Evolutionary conservation across 2,797 vertebrate species (phyloP).

Genomic region (Hemibagrus guttatus): DNA sequence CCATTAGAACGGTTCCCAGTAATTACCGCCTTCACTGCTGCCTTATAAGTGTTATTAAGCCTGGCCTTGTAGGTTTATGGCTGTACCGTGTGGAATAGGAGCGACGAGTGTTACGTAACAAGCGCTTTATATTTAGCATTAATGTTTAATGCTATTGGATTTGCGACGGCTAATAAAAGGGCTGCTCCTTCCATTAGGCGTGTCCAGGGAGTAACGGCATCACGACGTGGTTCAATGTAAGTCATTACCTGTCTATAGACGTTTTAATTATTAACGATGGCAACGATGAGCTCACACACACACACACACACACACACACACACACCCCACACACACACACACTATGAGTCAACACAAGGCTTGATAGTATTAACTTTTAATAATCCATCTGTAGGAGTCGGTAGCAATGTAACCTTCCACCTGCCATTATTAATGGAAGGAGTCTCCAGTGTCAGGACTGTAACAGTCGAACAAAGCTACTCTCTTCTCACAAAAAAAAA

Average conservation of each 20-base stretch:
- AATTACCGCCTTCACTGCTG: slow-evolving; percentile 20
- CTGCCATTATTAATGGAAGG: neutral
- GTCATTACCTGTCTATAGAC: slow-evolving; percentile 34
- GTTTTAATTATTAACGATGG: slow-evolving; percentile 31
- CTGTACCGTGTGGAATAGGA: neutral
- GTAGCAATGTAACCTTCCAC: neutral
- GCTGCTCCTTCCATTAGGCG: slow-evolving; percentile 37
- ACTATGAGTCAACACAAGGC: neutral
- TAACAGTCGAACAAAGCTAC: neutral
- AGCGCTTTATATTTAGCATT: slow-evolving; percentile 26
- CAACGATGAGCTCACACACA: neutral
- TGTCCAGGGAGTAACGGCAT: slow-evolving; percentile 25
- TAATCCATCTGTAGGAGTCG: neutral
- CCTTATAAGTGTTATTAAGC: slow-evolving; percentile 21
- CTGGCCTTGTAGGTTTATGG: neutral
- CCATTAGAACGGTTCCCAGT: slow-evolving; percentile 17
- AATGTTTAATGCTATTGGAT: slow-evolving; percentile 42
- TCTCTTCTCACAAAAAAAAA: too few relatives aligned
- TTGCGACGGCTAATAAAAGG: slow-evolving; percentile 37
- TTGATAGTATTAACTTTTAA: neutral
- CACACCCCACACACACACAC: slow-evolving; percentile 5
- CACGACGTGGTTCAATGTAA: slow-evolving; percentile 9
- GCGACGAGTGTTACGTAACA: slow-evolving; percentile 4
- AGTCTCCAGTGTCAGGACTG: neutral
- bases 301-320: slow-evolving; percentile 17